A percentile compares a stretch with the other conserved stretches of the same genome.
Evolutionary conservation across 2,888 invertebrate genomes (phyloP).

Genomic region (Hypsopygia costalis): DNA sequence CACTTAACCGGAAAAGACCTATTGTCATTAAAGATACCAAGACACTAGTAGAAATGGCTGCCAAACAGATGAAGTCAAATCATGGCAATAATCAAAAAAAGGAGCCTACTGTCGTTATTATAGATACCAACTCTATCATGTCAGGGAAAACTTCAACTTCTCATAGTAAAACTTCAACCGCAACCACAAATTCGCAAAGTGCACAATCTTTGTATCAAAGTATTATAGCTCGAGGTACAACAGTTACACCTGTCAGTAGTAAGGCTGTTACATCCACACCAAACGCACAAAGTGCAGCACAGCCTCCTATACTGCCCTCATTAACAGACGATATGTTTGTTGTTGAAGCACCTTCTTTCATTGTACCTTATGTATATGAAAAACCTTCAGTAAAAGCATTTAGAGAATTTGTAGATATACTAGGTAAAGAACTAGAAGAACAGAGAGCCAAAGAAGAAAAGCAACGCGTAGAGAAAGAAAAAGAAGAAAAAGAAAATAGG

Average conservation of each 20-base stretch:
- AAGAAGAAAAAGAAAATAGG: slow-evolving; percentile 42
- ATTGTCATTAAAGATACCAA: slow-evolving; percentile 88
- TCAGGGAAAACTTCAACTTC: slow-evolving; percentile 82
- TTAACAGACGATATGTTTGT: slow-evolving; percentile 96
- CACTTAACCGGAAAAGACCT: slow-evolving; percentile 53
- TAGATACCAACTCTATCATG: slow-evolving; percentile 87
- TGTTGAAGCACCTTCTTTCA: slow-evolving; percentile 95
- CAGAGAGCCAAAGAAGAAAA: slow-evolving; percentile 79
- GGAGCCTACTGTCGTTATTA: slow-evolving; percentile 88
- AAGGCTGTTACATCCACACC: slow-evolving; percentile 25
- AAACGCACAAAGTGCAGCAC: slow-evolving; percentile 57
- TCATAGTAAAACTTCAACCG: slow-evolving; percentile 41
- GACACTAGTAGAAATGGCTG: slow-evolving; percentile 84
- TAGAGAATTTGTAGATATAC: slow-evolving; percentile 84
- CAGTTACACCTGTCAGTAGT: slow-evolving; percentile 55
- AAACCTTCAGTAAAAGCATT: slow-evolving; percentile 91
- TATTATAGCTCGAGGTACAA: slow-evolving; percentile 61
- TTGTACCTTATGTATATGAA: slow-evolving; percentile 96
- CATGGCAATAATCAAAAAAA: slow-evolving; percentile 72
- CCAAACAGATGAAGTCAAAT: slow-evolving; percentile 61
- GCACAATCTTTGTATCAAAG: slow-evolving; percentile 84
- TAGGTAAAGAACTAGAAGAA: slow-evolving; percentile 83
- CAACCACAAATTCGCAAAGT: slow-evolving; percentile 57
- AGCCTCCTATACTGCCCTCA: slow-evolving; percentile 87
- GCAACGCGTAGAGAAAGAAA: slow-evolving; percentile 47